Evolutionary conservation across 2,888 invertebrate species (phyloP).

Genomic region (Cataglyphis livida): DNA sequence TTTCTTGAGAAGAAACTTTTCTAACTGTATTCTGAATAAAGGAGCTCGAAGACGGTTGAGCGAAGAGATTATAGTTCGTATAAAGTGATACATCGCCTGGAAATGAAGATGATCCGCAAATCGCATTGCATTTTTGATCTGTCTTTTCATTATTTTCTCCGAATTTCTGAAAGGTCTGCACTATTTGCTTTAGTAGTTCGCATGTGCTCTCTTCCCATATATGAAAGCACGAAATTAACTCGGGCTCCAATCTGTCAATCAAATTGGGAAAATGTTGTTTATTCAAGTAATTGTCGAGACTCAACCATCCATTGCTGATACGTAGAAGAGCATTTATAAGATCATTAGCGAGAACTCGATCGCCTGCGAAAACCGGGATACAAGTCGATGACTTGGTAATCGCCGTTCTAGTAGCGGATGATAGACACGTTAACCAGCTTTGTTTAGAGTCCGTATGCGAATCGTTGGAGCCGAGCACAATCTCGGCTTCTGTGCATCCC

Average conservation of each 20-base stretch:
- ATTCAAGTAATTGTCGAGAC: constrained; percentile 82
- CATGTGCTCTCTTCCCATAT: constrained; percentile 79
- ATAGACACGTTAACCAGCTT: constrained; percentile 76
- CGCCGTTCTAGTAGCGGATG: constrained; percentile 80
- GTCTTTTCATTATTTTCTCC: constrained; percentile 65
- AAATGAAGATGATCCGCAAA: constrained; percentile 73
- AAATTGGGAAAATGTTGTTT: constrained; percentile 80
- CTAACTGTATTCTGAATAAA: constrained; percentile 28
- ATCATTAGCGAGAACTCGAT: constrained; percentile 77
- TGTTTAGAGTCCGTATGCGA: constrained; percentile 65
- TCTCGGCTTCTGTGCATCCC: constrained; percentile 81
- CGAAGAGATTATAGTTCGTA: constrained; percentile 74
- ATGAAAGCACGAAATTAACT: constrained; percentile 75
- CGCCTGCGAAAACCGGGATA: constrained; percentile 80
- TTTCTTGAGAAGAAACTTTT: constrained; percentile 35
- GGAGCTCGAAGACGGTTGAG: constrained; percentile 60
- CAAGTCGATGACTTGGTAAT: constrained; percentile 81
- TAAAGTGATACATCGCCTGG: constrained; percentile 83
- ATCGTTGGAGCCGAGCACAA: constrained; percentile 69
- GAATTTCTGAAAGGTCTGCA: constrained; percentile 77
- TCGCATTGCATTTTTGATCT: constrained; percentile 67
- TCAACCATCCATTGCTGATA: constrained; percentile 82
- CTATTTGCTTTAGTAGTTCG: constrained; percentile 76
- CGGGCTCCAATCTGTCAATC: constrained; percentile 75
- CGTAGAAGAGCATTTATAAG: constrained; percentile 80